Base-by-base conservation (phyloP, 2,888 invertebrate genomes). In the Aproaerema taeniolella region DNA sequence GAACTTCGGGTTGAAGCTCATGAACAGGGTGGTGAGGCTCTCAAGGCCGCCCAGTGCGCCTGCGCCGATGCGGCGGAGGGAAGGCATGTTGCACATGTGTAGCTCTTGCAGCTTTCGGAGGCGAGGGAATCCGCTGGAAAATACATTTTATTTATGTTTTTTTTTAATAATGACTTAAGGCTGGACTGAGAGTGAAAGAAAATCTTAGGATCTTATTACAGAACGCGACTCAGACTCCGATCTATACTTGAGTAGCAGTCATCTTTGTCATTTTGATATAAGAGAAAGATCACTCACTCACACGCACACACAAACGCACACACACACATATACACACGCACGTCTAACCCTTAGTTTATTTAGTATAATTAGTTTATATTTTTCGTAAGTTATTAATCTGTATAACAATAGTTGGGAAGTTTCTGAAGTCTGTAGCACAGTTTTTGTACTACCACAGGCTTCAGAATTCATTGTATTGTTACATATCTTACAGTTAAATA, bases 11-110 rank as follows among this genome's bases (percentile, higher is more conserved):
- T 94, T 94, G 59, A 91, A 89, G 34, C 88, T 85, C 38, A 93
- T 67, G 38, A 89, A 87, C 0, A 95, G 69, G 26, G 85, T 83
- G 41, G 88, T 82, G 3, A 94, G 52, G 36, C 67, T 83, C 58
- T 87, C 65, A 16, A 86, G 46, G 0, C 82, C 82, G 0, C 69
- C 55, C 1, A 86, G 53, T 0, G 85, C 59, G 0, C 76, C 78
- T 0, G 88, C 80, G 0, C 91, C 89, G 17, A 96, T 89, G 17
- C 63, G 64, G 0, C 64, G 75, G 30, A 95, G 70, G 2, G 87
- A 65, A 0, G 87, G 78, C 90, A 94, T 92, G 47, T 91, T 88
- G 36, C 91, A 90, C 67, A 95, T 85, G 50, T 92, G 91, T 0
- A 95, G 75, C 34, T 89, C 88, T 57, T 88, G 81, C 11, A 95